phyloP scores from a whole-genome alignment of 2,888 invertebrate genomes.

The Epistrophe eligans region DNA sequence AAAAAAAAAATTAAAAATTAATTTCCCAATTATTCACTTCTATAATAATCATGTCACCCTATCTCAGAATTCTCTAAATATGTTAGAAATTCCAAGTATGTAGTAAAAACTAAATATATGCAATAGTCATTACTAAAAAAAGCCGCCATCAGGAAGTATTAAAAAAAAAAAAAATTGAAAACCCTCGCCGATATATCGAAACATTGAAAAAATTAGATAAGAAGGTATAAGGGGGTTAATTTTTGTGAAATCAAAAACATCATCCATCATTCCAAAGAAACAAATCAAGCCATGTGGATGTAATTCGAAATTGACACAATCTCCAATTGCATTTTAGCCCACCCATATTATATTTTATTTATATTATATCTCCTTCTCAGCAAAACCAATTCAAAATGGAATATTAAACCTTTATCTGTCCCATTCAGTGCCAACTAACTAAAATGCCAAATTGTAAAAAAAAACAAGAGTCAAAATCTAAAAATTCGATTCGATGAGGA shows the following conservation, averaged over 20 bases:
- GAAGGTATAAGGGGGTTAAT: neutral
- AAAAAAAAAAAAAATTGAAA: too few relatives aligned
- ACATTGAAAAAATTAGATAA: neutral
- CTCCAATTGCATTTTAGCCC: constrained; percentile 63
- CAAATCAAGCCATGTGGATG: constrained; percentile 72
- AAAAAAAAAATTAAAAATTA: too few relatives aligned
- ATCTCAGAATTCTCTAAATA: too few relatives aligned
- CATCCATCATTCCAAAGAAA: constrained; percentile 69
- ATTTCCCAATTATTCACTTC: too few relatives aligned
- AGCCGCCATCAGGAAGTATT: too few relatives aligned
- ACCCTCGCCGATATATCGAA: neutral
- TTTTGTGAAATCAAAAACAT: constrained; percentile 22
- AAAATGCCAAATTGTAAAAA: constrained; percentile 44
- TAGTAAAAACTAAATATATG: too few relatives aligned
- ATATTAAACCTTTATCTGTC: constrained; percentile 51
- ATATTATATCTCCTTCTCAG: neutral
- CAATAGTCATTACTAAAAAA: too few relatives aligned
- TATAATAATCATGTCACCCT: too few relatives aligned
- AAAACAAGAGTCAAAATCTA: constrained; percentile 30
- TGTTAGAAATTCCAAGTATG: too few relatives aligned
- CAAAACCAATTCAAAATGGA: neutral
- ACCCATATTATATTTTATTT: too few relatives aligned
- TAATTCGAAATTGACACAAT: constrained; percentile 70
- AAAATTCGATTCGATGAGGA: constrained; percentile 54
- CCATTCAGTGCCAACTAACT: constrained; percentile 37